These are phyloP conservation scores for Limenitis camilla DNA, from an alignment of 2,888 invertebrate genomes.

Conservation along the genomic window DNA sequence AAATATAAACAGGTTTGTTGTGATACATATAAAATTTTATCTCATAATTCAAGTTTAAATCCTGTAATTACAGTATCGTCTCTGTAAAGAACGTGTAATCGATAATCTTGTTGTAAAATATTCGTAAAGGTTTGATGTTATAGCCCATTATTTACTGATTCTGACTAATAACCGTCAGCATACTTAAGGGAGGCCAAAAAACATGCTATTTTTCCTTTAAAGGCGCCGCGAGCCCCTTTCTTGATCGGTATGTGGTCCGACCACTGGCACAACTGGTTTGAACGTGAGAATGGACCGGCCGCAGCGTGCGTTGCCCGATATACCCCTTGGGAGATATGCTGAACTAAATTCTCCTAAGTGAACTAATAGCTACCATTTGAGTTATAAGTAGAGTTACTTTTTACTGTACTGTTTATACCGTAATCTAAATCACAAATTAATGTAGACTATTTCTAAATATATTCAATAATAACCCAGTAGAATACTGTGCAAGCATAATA, in stretches of 20 bases:
- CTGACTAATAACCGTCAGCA: slow-evolving; percentile 43
- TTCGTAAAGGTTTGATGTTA: slow-evolving; percentile 21
- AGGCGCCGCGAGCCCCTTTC: slow-evolving; percentile 62
- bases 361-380: slow-evolving; percentile 4
- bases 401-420: neutral
- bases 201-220: slow-evolving; percentile 57
- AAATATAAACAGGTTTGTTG: too few relatives aligned
- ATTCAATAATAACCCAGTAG: too few relatives aligned
- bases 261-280: slow-evolving; percentile 56
- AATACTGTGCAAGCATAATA: too few relatives aligned
- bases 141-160: slow-evolving; percentile 41
- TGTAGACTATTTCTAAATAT: too few relatives aligned
- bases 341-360: slow-evolving; percentile 34
- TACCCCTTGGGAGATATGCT: slow-evolving; percentile 40
- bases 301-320: slow-evolving; percentile 45
- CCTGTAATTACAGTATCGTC: too few relatives aligned
- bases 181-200: slow-evolving; percentile 49
- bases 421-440: too few relatives aligned
- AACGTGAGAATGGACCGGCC: slow-evolving; percentile 64
- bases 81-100: neutral
- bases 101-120: neutral
- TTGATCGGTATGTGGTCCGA: slow-evolving; percentile 59
- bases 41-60: too few relatives aligned
- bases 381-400: neutral
- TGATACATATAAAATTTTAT: too few relatives aligned